Percentiles rank a stretch among this genome's conserved stretches.
Conservation (phyloP, 2,113 vertebrate genomes). For the Tapirus terrestris region DNA sequence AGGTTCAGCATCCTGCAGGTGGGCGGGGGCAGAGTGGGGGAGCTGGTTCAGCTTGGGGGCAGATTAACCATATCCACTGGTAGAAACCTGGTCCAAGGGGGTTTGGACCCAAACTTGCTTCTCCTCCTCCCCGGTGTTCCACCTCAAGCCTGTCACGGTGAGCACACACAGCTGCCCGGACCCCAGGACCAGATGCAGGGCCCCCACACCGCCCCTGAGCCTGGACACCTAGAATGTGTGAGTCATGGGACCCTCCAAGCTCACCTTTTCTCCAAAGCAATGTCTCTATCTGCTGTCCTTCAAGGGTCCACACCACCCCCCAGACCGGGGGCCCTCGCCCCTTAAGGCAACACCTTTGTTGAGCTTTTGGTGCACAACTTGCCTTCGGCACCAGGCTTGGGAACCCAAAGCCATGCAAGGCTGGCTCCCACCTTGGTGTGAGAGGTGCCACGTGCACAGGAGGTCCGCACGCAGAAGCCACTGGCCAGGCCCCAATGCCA, state of each 20-base stretch:
- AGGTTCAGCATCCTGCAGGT: too few species aligned
- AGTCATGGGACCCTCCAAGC: too few species aligned
- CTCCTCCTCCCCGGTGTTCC: too few species aligned
- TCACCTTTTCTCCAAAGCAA: not conserved
- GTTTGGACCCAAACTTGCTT: not conserved
- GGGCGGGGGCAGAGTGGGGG: not conserved
- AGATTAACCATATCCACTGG: too few species aligned
- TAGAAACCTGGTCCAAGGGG: too few species aligned
- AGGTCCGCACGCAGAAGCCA: not conserved
- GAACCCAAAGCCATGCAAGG: not conserved
- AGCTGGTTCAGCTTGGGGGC: accelerated
- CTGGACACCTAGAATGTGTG: not conserved
- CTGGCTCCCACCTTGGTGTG: accelerated
- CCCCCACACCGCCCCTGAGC: not conserved
- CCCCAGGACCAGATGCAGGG: not conserved
- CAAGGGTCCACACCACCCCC: not conserved
- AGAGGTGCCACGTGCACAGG: accelerated
- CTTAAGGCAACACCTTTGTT: not conserved
- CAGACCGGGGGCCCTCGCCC: not conserved
- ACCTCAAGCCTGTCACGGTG: not conserved
- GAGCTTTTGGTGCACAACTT: not conserved
- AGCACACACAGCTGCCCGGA: not conserved
- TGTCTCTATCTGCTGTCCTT: not conserved
- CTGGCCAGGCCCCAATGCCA: too few species aligned
- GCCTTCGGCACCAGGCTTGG: not conserved